Evolutionary conservation across 2,888 invertebrate genomes (phyloP), one percentile per base, ranked within the genome.

Genomic region (Hoplodrina ambigua): DNA sequence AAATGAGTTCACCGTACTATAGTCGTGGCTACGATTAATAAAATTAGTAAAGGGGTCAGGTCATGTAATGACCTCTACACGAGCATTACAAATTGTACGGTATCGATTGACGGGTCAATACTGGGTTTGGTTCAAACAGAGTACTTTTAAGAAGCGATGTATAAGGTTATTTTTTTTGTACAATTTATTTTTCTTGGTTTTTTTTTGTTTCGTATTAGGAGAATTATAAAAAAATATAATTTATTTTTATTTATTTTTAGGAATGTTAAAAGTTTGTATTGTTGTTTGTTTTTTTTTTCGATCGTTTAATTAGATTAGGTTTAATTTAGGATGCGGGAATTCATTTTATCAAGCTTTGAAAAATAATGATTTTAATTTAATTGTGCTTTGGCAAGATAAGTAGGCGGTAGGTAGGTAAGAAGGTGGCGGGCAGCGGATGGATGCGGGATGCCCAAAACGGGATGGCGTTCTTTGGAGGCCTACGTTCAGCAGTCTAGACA

Each of bases 11-110:
- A 73, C 17, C 52, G 65, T 72, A 75, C 78, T 52, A 46, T 46
- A 60, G 65, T 75, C 68, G 81, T 84, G 76, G 78, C 60, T 77
- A 69, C 69, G 83, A 81, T 84, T 81, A 84, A 82, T 85, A 82
- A 78, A 82, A 73, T 83, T 80, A 61, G 54, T 53, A 73, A 79
- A 59, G 72, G 54, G 84, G 84, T 79, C 84, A 72, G 78, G 76
- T 74, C 72, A 69, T 74, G 60, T 69, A 64, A 69, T 72, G 71
- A 72, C 75, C 67, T 72, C 49, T 66, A 37, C 63, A 60, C 56
- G 56, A 37, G n/a, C 53, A 49, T 63, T 59, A 69, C 69, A 67
- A 67, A 57, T 70, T 71, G 74, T 74, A 60, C 33, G 10, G 56
- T 70, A 77, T 80, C 53, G 69, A 77, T 74, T 74, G 59, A 61